These are phyloP conservation scores for Lepidocyrtoides sp. DNA, from an alignment of 2,888 invertebrate genomes.

Conservation along the genomic window DNA sequence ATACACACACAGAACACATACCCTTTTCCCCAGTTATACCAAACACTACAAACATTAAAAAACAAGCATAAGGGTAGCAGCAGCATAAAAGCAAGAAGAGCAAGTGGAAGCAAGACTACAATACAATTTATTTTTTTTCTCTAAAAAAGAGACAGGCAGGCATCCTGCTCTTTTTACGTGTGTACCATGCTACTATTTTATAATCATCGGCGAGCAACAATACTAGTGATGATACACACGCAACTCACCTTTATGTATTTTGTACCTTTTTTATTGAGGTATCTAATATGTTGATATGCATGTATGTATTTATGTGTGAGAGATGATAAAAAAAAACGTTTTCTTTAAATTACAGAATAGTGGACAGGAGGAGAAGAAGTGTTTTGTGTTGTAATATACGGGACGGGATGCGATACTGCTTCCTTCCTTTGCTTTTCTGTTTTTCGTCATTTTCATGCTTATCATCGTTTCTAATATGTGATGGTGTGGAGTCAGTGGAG, in stretches of 20 bases:
- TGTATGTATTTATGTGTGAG: not conserved
- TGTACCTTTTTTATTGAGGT: not conserved
- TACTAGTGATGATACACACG: not conserved
- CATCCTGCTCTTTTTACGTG: conserved; percentile 3
- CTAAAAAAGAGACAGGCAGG: conserved; percentile 3
- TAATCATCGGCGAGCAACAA: not conserved
- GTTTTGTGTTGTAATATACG: conserved; percentile 25
- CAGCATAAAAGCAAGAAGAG: not conserved
- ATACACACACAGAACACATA: not conserved
- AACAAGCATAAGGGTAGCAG: conserved; percentile 35
- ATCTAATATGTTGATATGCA: not conserved
- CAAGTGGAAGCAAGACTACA: not conserved
- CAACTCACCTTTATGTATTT: conserved; percentile 20
- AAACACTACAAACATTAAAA: conserved; percentile 18
- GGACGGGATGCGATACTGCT: conserved; percentile 23
- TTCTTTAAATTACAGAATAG: not conserved
- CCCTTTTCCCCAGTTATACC: not conserved
- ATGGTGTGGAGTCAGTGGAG: not conserved
- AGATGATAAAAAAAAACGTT: not conserved
- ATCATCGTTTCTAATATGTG: not conserved
- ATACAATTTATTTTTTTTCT: conserved; percentile 46
- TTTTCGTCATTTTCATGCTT: conserved; percentile 12
- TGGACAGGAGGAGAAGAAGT: not conserved
- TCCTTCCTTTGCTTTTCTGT: not conserved
- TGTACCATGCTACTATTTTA: not conserved